These are phyloP conservation scores for Diadema setosum DNA, from an alignment of 35 echinoderm and acorn worm species.

Conservation along the genomic window DNA sequence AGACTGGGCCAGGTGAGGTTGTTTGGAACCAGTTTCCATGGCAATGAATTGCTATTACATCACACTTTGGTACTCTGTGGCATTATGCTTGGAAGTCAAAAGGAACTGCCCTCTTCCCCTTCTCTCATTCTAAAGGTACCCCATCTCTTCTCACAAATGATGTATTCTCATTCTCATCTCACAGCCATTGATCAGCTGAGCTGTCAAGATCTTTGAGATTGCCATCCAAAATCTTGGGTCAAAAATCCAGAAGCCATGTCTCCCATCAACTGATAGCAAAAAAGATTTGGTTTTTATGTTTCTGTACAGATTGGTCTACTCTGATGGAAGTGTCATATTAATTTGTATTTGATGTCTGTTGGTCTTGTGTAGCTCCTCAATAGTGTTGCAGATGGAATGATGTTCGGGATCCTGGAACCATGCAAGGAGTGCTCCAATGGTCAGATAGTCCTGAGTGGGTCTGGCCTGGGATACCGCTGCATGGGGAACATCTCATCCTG, in stretches of 20 bases:
- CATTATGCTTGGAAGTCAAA: too few species aligned
- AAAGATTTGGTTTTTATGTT: background rate
- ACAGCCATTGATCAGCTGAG: background rate
- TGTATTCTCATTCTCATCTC: too few species aligned
- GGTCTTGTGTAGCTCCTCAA: slow-evolving; percentile 60
- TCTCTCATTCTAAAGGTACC: too few species aligned
- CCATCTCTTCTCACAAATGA: too few species aligned
- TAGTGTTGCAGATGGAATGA: slow-evolving; percentile 76
- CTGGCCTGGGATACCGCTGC: slow-evolving; percentile 49
- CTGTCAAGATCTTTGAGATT: background rate
- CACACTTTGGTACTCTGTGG: too few species aligned
- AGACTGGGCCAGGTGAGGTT: too few species aligned
- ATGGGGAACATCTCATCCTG: slow-evolving; percentile 82
- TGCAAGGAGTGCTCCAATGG: slow-evolving; percentile 77
- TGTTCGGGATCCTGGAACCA: slow-evolving; percentile 72
- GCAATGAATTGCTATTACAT: too few species aligned
- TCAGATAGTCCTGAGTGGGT: slow-evolving; percentile 50
- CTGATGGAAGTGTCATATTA: background rate
- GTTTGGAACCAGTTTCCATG: too few species aligned
- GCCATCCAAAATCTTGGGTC: background rate
- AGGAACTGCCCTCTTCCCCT: too few species aligned
- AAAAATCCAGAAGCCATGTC: background rate
- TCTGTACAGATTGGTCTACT: background rate
- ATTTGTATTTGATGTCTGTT: background rate
- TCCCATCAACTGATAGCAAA: background rate